These are phyloP conservation scores for Thermophis baileyi DNA, from an alignment of 2,113 vertebrate species.

Conservation along the genomic window DNA sequence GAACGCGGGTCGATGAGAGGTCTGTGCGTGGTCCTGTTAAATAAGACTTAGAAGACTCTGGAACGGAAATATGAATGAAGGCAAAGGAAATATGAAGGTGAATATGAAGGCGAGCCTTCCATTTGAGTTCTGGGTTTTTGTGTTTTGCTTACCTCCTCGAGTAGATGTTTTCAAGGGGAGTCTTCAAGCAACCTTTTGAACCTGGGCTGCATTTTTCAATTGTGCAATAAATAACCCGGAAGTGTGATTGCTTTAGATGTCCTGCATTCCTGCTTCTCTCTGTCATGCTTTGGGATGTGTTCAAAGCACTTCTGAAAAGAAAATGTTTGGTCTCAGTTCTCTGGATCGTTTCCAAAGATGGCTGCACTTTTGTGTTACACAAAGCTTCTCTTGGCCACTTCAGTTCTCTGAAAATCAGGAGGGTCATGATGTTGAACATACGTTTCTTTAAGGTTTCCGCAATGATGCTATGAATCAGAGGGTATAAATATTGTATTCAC, in stretches of 20 bases:
- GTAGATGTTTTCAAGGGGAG: background rate
- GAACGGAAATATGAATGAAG: background rate
- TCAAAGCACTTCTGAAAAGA: background rate
- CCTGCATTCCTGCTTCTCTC: background rate
- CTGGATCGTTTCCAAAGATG: background rate
- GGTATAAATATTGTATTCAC: background rate
- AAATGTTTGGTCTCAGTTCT: background rate
- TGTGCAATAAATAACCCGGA: background rate
- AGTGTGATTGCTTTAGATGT: background rate
- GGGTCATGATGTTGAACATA: background rate
- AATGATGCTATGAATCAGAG: background rate
- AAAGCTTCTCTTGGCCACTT: background rate
- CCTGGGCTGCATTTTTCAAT: background rate
- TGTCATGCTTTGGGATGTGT: background rate
- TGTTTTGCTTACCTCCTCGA: background rate
- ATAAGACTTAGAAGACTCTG: background rate
- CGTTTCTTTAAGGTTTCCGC: background rate
- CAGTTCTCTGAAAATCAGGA: background rate
- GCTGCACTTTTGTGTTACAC: background rate
- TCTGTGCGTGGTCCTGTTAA: background rate
- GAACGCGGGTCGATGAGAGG: background rate
- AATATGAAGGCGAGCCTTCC: background rate
- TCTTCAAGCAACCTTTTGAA: background rate
- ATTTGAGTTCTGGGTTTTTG: background rate
- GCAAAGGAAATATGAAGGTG: background rate